Base-by-base conservation (phyloP, 2,888 invertebrate genomes). In the Anarsia innoxiella region DNA sequence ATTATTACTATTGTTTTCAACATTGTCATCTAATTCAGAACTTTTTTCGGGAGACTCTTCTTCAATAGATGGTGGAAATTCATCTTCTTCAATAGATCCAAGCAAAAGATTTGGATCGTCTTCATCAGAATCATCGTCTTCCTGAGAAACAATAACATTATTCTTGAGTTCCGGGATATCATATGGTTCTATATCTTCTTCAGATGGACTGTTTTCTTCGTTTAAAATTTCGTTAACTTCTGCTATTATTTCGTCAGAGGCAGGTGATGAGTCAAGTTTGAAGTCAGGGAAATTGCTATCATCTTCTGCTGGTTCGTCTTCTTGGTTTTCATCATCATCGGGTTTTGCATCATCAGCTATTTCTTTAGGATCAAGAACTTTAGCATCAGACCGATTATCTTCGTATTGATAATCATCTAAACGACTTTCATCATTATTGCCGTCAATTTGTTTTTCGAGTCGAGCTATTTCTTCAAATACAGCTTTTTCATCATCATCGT, bases 321-420 rank as follows among this genome's bases (percentile, higher is more conserved):
- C 44, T 13, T 51, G 39, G 11, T 53, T 49, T 0, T 37, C 44
- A 31, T 28, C 31, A 32, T 45, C 44, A 26, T 37, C 23, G n/a
- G 2, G 9, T 1, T 11, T 2, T 3, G 19, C 14, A 23, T 16
- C 19, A 5, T 36, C 13, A 13, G 9, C 1, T 8, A 8, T 3
- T 32, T 1, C 13, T 19, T 32, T 19, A 12, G 15, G n/a, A 10
- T 2, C 15, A 1, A 14, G 19, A 37, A 55, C 51, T 33, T 46
- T 46, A 5, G 40, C 31, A 15, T 50, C 53, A 15, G 58, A 61
- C 36, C 76, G 61, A 23, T 75, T 77, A 19, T 78, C 79, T 58
- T 79, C 79, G 13, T 68, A 47, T 34, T 66, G 71, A 36, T 77
- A 76, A 44, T 75, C 74, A 26, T 48, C 44, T 4, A 57, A 42